Evolutionary conservation across 2,797 vertebrate species (phyloP).

Genomic region (Hapalemur alaotrensis): DNA sequence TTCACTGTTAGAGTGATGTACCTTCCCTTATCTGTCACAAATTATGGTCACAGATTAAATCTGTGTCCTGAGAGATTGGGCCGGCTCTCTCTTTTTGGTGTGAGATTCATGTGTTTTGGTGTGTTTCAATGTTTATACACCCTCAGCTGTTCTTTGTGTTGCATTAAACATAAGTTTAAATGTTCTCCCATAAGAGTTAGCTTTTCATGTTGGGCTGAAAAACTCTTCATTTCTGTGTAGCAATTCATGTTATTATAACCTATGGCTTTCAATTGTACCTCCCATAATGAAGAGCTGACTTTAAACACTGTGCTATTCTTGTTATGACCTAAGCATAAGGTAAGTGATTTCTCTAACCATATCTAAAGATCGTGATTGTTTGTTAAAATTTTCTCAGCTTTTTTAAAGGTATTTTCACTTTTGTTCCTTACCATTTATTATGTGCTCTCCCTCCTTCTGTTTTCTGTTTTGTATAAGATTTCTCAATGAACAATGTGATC

Average conservation of each 20-base stretch:
- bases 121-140: slow-evolving; percentile 78
- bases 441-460: slow-evolving; percentile 75
- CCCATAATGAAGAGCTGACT: slow-evolving; percentile 88
- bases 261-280: slow-evolving; percentile 86
- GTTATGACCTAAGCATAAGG: slow-evolving; percentile 86
- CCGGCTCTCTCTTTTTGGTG: slow-evolving; percentile 73
- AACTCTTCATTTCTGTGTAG: slow-evolving; percentile 83
- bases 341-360: slow-evolving; percentile 88
- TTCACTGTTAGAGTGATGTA: slow-evolving; percentile 72
- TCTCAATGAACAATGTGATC: slow-evolving; percentile 71
- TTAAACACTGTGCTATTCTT: slow-evolving; percentile 88
- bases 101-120: slow-evolving; percentile 76
- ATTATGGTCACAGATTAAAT: slow-evolving; percentile 74
- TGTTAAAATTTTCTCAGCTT: slow-evolving; percentile 77
- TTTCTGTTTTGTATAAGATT: slow-evolving; percentile 78
- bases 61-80: slow-evolving; percentile 71
- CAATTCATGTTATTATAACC: slow-evolving; percentile 84
- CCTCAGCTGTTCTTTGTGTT: slow-evolving; percentile 79
- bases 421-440: slow-evolving; percentile 78
- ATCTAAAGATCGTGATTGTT: slow-evolving; percentile 81
- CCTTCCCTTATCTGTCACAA: slow-evolving; percentile 76
- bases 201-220: slow-evolving; percentile 86
- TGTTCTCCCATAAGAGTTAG: slow-evolving; percentile 83
- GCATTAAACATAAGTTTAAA: slow-evolving; percentile 80
- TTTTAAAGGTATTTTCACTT: slow-evolving; percentile 76